phyloP scores from a whole-genome alignment of 2,888 invertebrate genomes.

The Galerucella calmariensis region DNA sequence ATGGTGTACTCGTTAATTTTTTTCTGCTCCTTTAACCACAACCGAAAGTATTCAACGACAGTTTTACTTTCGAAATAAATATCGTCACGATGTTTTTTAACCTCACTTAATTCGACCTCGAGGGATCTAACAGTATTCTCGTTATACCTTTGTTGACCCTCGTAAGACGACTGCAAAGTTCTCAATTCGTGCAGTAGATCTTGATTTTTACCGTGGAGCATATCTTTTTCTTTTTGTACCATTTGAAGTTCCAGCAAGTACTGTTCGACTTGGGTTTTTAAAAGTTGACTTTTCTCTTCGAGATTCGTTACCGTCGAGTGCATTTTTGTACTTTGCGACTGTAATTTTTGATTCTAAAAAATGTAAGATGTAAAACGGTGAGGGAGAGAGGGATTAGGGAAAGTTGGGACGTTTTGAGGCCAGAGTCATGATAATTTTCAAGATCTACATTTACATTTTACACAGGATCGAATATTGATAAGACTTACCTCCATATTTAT shows the following conservation, averaged over 20 bases:
- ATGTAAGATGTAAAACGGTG: neutral
- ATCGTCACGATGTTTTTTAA: constrained; percentile 57
- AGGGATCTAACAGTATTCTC: constrained; percentile 55
- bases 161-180: constrained; percentile 52
- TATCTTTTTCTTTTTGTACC: constrained; percentile 54
- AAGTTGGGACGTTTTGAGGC: too few species aligned
- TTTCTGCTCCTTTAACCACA: constrained; percentile 62
- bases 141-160: constrained; percentile 52
- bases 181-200: constrained; percentile 56
- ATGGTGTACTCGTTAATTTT: constrained; percentile 56
- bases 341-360: constrained; percentile 58
- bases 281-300: constrained; percentile 53
- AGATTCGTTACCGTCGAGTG: constrained; percentile 49
- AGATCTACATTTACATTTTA: neutral
- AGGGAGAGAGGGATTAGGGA: too few species aligned
- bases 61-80: constrained; percentile 61
- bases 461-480: neutral
- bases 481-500: constrained; percentile 55
- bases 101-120: constrained; percentile 58
- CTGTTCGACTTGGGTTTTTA: constrained; percentile 57
- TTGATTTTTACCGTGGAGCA: constrained; percentile 54
- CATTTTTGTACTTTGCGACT: constrained; percentile 52
- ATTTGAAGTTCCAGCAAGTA: constrained; percentile 52
- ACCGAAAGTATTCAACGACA: constrained; percentile 59
- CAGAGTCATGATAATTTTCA: too few species aligned